A percentile compares a stretch with the other conserved stretches of the same genome.
phyloP scores from a whole-genome alignment of 2,888 invertebrate genomes.

The Arctia plantaginis region DNA sequence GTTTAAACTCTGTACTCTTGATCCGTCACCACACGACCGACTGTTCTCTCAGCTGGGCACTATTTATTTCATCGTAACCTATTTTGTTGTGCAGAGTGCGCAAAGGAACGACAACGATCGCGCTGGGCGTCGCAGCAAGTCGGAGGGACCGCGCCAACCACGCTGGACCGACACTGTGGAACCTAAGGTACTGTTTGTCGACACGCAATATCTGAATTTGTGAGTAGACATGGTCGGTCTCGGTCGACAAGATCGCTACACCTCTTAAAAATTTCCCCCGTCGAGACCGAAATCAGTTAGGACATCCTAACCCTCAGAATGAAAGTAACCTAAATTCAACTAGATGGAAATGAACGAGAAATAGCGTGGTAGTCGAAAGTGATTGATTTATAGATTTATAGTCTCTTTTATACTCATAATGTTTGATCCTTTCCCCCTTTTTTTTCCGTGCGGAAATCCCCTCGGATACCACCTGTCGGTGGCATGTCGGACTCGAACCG shows the following conservation, averaged over 20 bases:
- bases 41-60: no score
- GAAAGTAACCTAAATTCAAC: neutral
- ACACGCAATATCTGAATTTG: neutral
- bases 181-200: constrained; percentile 70
- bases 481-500: no score
- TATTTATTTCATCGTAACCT: neutral
- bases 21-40: no score
- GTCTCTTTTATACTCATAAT: no score
- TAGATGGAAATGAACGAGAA: neutral
- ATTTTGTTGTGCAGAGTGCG: constrained; percentile 87
- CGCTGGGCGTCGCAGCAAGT: constrained; percentile 92
- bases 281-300: neutral
- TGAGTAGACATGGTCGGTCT: neutral
- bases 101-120: constrained; percentile 88
- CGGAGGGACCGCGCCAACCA: constrained; percentile 89
- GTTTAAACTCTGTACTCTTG: no score
- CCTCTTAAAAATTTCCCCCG: no score
- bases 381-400: no score
- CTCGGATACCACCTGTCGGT: no score
- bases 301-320: neutral
- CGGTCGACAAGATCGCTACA: neutral
- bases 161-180: constrained; percentile 85
- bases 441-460: no score
- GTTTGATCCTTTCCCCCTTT: no score
- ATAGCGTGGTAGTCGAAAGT: neutral